A percentile compares a stretch with the other conserved stretches of the same genome.
These are phyloP conservation scores for Cotesia chilonis DNA, from an alignment of 1,140 invertebrate species.

Conservation along the genomic window DNA sequence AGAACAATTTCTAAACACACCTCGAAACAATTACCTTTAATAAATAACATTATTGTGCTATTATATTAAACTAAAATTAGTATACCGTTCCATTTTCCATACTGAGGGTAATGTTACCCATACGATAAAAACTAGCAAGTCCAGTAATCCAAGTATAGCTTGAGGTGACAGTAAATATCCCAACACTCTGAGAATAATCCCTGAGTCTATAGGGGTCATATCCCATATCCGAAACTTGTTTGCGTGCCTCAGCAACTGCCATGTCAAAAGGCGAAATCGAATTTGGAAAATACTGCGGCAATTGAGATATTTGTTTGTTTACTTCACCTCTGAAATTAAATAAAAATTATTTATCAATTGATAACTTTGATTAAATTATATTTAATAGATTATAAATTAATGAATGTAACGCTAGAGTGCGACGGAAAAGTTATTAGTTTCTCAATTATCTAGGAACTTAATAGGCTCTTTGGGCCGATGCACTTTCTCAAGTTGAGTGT, in stretches of 20 bases:
- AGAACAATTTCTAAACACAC: too few relatives aligned
- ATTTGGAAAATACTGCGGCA: conserved; percentile 81
- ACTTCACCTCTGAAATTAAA: conserved; percentile 61
- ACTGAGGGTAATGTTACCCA: conserved; percentile 78
- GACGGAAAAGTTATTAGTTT: too few relatives aligned
- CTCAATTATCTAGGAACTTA: too few relatives aligned
- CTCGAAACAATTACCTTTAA: not conserved
- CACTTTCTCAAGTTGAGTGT: too few relatives aligned
- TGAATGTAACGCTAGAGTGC: too few relatives aligned
- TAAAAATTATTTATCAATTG: not conserved
- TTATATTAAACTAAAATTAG: not conserved
- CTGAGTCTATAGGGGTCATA: conserved; percentile 78
- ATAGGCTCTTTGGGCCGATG: too few relatives aligned
- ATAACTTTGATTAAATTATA: too few relatives aligned
- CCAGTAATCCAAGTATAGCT: conserved; percentile 80
- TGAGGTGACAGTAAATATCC: conserved; percentile 74
- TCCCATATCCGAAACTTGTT: conserved; percentile 74
- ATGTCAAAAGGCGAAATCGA: conserved; percentile 86
- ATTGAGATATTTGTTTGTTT: conserved; percentile 66
- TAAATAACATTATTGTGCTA: not conserved
- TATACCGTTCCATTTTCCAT: conserved; percentile 76
- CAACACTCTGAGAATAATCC: conserved; percentile 76
- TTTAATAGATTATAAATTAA: too few relatives aligned
- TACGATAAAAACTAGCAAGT: conserved; percentile 80
- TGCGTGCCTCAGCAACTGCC: conserved; percentile 76